Percentiles rank a stretch among this genome's conserved stretches.
phyloP scores from a whole-genome alignment of 2,113 vertebrate genomes.

The Ctenodactylus gundi region DNA sequence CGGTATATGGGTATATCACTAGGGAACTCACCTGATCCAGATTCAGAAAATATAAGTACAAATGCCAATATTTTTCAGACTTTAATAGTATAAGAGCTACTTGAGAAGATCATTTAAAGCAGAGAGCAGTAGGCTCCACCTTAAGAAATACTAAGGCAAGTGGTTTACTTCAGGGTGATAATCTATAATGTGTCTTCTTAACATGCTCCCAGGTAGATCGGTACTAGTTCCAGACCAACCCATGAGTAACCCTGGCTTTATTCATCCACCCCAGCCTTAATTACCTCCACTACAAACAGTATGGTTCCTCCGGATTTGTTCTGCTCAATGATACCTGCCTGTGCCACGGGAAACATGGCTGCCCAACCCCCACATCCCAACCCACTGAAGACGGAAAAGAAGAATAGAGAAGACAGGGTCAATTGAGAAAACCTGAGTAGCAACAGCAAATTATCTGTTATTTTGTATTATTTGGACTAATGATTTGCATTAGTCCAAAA shows the following conservation, averaged over 20 bases:
- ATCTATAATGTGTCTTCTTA: background rate
- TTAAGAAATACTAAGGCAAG: background rate
- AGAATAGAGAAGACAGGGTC: background rate
- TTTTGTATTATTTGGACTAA: slow-evolving; percentile 57
- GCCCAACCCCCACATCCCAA: background rate
- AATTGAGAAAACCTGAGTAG: slow-evolving; percentile 35
- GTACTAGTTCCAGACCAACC: background rate
- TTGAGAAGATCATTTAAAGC: slow-evolving; percentile 14
- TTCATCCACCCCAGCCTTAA: background rate
- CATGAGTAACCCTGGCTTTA: background rate
- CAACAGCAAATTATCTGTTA: slow-evolving; percentile 37
- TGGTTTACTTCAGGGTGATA: background rate
- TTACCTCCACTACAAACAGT: background rate
- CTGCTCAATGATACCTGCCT: background rate
- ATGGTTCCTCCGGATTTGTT: background rate
- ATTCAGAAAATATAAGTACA: background rate
- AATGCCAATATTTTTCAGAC: background rate
- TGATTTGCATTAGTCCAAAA: slow-evolving; percentile 48
- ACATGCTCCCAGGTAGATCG: background rate
- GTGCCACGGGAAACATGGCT: background rate
- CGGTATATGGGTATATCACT: background rate
- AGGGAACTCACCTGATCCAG: background rate
- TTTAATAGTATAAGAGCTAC: background rate
- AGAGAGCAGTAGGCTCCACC: background rate
- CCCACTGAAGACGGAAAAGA: background rate